Base-by-base conservation (phyloP, 1,140 invertebrate species). In the Drosophila eugracilis region DNA sequence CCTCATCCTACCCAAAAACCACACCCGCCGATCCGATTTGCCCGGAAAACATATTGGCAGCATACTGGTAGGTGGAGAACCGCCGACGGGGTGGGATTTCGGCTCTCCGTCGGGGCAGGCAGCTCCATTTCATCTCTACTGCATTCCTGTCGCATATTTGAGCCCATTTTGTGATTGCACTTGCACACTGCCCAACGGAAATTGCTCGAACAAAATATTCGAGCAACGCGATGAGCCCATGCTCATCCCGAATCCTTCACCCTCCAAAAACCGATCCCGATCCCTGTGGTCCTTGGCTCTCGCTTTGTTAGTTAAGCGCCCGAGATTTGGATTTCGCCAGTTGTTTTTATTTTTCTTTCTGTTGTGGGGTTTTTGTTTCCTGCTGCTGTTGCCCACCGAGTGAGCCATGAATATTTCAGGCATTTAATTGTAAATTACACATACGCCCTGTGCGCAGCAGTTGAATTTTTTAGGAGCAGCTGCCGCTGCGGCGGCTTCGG, bases 381-480 rank as follows among this genome's bases (percentile, higher is more conserved):
- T 17, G 17, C 21, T 10, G 50, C 22, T 44, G 26, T 52, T 45
- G 67, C 12, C 28, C 32, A 36, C 32, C 44, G 52, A 47, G 26
- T 42, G 72, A 39, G 45, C 63, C 69, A 76, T 85, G 77, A 85
- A 85, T 85, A 74, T 88, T 85, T 85, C 55, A 85, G 69, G 62
- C 83, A 81, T 81, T 85, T 88, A 85, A 85, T 85, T 85, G 81
- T 85, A 81, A 81, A 85, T 85, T 85, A 85, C 81, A 74, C 81
- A 85, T 86, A 86, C 83, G 81, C 69, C 81, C 59, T 54, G 80
- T 85, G 83, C 50, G 77, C 83, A 50, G 77, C 72, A 62, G 66
- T 69, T 86, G 52, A 54, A 85, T 81, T 76, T 84, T 84, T 84
- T 65, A 86, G 30, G 26, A 34, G 36, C 81, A 69, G 50, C 71